Conservation (phyloP, 2,113 vertebrate species). For the Bagarius yarrelli region DNA sequence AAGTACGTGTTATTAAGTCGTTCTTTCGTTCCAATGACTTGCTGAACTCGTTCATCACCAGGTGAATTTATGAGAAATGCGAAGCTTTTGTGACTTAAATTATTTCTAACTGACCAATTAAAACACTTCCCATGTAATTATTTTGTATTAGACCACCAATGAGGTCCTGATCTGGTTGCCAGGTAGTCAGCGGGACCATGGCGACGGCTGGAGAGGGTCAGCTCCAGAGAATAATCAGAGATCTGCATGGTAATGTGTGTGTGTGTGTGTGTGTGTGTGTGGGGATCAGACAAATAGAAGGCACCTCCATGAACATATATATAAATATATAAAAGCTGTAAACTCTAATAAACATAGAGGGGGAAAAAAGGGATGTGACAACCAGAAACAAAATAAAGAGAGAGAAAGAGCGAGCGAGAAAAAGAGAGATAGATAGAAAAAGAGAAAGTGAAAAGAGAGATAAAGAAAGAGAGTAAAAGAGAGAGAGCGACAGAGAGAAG, state of each 20-base stretch:
- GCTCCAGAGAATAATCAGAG: slow-evolving; percentile 90
- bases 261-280: slow-evolving; percentile 35
- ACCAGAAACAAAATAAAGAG: too few relatives aligned
- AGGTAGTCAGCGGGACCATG: slow-evolving; percentile 72
- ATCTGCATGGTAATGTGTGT: slow-evolving; percentile 82
- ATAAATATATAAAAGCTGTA: too few relatives aligned
- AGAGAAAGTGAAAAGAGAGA: too few relatives aligned
- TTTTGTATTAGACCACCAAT: slow-evolving; percentile 60
- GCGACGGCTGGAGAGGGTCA: slow-evolving; percentile 80
- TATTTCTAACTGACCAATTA: too few relatives aligned
- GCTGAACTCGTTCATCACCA: background rate
- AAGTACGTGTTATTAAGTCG: background rate
- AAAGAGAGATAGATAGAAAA: too few relatives aligned
- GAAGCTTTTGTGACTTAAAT: background rate
- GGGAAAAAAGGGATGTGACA: too few relatives aligned
- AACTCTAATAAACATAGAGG: too few relatives aligned
- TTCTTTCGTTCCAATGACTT: background rate
- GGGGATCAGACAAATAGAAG: too few relatives aligned
- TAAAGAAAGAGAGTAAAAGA: too few relatives aligned
- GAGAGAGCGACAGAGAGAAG: too few relatives aligned
- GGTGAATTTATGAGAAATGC: background rate
- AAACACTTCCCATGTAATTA: background rate
- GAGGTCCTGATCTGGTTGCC: slow-evolving; percentile 65
- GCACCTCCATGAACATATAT: too few relatives aligned
- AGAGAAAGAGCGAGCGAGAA: too few relatives aligned